These are phyloP conservation scores for Oreocharis arfaki DNA, from an alignment of 2,113 vertebrate species.

Conservation along the genomic window DNA sequence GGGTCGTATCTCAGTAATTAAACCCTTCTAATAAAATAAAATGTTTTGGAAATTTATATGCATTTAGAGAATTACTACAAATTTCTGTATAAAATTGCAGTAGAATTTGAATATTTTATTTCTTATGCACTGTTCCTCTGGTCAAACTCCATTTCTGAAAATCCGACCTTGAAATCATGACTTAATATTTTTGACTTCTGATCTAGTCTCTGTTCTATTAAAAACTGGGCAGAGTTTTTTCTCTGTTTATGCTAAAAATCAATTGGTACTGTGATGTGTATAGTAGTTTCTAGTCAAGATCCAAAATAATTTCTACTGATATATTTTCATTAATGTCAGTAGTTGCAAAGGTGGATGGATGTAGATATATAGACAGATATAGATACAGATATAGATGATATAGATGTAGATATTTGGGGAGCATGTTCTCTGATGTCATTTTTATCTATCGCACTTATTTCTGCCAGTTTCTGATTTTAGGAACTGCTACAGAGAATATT, in stretches of 20 bases:
- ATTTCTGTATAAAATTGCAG: background rate
- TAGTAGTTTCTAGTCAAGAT: slow-evolving; percentile 12
- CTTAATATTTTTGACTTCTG: slow-evolving; percentile 26
- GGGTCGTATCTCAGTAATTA: background rate
- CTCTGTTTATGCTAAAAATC: background rate
- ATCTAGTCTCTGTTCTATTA: slow-evolving; percentile 6
- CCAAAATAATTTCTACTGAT: background rate
- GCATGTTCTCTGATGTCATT: background rate
- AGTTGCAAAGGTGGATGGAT: background rate
- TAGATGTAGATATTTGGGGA: background rate
- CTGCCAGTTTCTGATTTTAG: background rate
- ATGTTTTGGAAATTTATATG: background rate
- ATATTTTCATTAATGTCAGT: background rate
- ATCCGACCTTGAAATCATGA: slow-evolving; percentile 4
- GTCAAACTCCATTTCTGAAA: slow-evolving; percentile 36
- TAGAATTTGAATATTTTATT: slow-evolving; percentile 30
- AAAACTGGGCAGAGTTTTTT: background rate
- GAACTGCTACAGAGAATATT: background rate
- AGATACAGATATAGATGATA: background rate
- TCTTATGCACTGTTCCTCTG: background rate
- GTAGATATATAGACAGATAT: background rate
- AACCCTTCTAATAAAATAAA: background rate
- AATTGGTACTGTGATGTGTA: background rate
- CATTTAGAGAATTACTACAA: background rate
- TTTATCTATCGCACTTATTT: slow-evolving; percentile 10